Evolutionary conservation across 2,113 vertebrate species (phyloP).

Genomic region (Nibea coibor): DNA sequence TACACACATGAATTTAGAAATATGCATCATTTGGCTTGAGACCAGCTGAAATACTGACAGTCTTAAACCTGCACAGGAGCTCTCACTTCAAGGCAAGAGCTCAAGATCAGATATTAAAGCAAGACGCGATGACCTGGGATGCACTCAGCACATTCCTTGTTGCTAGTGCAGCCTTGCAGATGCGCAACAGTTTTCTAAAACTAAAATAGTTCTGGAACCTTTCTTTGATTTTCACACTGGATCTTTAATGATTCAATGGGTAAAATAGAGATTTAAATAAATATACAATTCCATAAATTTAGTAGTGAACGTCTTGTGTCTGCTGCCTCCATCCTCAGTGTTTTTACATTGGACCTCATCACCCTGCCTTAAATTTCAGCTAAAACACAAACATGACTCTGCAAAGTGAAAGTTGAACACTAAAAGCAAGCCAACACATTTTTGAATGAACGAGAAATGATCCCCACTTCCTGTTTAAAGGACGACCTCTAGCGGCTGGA

Average conservation of each 20-base stretch:
- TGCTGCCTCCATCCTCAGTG: too few species aligned
- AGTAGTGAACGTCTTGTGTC: too few species aligned
- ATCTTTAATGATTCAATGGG: too few species aligned
- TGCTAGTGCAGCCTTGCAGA: too few species aligned
- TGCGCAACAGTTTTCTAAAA: too few species aligned
- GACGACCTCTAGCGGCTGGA: conserved; percentile 65
- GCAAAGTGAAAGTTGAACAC: background rate
- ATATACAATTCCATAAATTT: background rate
- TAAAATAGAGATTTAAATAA: background rate
- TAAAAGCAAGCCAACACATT: too few species aligned
- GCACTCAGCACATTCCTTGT: too few species aligned
- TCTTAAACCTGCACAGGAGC: too few species aligned
- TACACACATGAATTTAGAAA: too few species aligned
- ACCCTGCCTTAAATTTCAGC: background rate
- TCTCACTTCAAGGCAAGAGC: background rate
- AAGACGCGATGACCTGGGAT: background rate
- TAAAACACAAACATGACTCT: background rate
- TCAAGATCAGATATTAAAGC: background rate
- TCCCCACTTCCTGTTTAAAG: background rate
- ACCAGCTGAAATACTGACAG: background rate
- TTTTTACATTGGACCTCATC: background rate
- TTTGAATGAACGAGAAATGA: background rate
- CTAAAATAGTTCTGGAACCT: too few species aligned
- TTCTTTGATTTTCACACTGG: too few species aligned
- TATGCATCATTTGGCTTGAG: background rate